Evolutionary conservation across 2,888 invertebrate species (phyloP), one percentile per base, ranked within the genome.

Genomic region (Macrostomum cliftonense): DNA sequence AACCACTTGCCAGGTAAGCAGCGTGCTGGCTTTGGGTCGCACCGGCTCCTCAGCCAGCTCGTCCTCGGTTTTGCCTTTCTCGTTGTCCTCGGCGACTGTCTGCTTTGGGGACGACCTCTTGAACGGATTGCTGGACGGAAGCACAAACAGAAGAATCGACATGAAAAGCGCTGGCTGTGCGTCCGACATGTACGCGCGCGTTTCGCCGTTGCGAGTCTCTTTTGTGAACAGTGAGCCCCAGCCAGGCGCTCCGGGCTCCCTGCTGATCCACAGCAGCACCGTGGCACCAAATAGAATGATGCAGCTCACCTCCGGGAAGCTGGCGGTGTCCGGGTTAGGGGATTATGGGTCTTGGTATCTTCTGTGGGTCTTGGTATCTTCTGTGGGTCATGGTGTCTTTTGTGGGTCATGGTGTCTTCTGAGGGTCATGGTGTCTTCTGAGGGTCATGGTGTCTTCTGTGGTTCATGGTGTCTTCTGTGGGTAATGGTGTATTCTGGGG

Each of bases 1-100:
- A 37, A 85, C 77, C 45, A 80, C 79, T 55, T 80, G 79, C 87
- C 87, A 88, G 13, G 81, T 81, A 44, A 87, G 77, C 20, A 86
- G 72, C 5, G 17, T 12, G 28, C 28, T 28, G 5, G 28, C 28
- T 9, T 28, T 4, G 5, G 40, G 16, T 2, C 17, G 28, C 28
- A 9, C 17, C 14, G 42, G 13, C 43, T 36, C 45, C 13, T 36
- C 45, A 45, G 16, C 14, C 16, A 11, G 46, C 14, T 43, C 43
- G 16, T 42, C 14, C 14, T 46, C n/a, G 13, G n/a, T 13, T 9
- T 37, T 42, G 9, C 4, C 44, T 4, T 45, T 9, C 4, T 19
- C 16, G 14, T 43, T 9, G 14, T 12, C 16, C 16, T 43, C 5
- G 4, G 20, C 12, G 9, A 16, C 46, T 5, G 19, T 43, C 28